Evolutionary conservation across 2,888 invertebrate genomes (phyloP), one percentile per base, ranked within the genome.

Genomic region (Rotaria magnacalcarata): DNA sequence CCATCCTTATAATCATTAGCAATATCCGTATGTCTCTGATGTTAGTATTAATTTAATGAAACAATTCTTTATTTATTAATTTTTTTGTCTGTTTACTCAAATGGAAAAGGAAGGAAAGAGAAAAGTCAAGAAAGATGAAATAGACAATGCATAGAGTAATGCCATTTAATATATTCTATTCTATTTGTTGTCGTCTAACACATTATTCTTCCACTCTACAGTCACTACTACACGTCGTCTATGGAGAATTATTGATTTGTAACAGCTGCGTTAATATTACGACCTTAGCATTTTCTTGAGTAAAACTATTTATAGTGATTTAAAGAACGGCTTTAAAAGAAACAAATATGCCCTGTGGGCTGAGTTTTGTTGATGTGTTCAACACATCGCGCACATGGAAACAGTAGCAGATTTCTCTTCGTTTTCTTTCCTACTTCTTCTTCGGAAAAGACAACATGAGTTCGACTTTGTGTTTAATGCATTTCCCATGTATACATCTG

Each of bases 311-410:
- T 54, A 52, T 14, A 84, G 7, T n/a, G 21, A 14, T 47, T 27
- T 16, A 34, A 54, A 34, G 52, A 7, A 47, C 11, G 34, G 47
- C 19, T 84, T 47, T 84, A 47, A 16, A 84, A 4, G 50, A 84
- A 52, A 84, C 54, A 84, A 84, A 84, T 54, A 84, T 52, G 27
- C 84, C 67, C 34, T 67, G 0, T 67, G 34, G 67, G 67, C 34
- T 67, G 34, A 67, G 19, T 67, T 1, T 67, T 19, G 3, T 67
- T 67, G 67, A 67, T 67, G 67, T 34, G 27, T 41, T 67, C 19
- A 67, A 5, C 34, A 34, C 27, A 52, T 52, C 27, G 34, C 19
- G 3, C 16, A 6, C 27, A 67, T 27, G 27, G 16, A 84, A 34
- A 2, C 1, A 34, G 11, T 14, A 14, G 16, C 0, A 41, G 7